Base-by-base conservation (phyloP, 2,113 vertebrate genomes). In the Xenus cinereus region DNA sequence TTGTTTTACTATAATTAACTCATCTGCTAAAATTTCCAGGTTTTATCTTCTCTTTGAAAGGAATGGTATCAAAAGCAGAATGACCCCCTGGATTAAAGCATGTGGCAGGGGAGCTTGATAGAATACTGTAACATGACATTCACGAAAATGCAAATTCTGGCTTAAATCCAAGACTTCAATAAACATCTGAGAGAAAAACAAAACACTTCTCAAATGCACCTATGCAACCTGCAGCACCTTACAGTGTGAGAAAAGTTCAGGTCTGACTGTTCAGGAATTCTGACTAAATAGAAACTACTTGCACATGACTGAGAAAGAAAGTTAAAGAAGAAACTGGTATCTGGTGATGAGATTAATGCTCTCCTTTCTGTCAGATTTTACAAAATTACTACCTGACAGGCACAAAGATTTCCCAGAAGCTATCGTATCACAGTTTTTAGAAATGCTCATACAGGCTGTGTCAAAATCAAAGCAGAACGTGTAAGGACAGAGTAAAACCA, bases 261-360 rank as follows among this genome's bases (percentile, higher is more conserved):
- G 57, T 96, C 68, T 96, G 93, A 96, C 77, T 93, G 69, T 82
- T 95, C 39, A 94, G 66, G 77, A 94, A 66, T 95, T 96, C 73
- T 73, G 84, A 91, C 53, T 86, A 86, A 84, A 87, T 41, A 84
- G 84, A 90, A 93, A 64, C 43, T 63, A 24, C 48, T 68, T 76
- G 53, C 33, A 60, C 32, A 57, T 84, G 68, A 93, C 78, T 87
- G 87, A 87, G 57, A 96, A 96, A 93, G 82, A 92, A 88, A 95
- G 75, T 28, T 91, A 45, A 73, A 93, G 56, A 86, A 74, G 53
- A 87, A 84, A 60, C 54, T 69, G 35, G 8, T 79, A 60, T 20
- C 60, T 94, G 46, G 17, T 87, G 41, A 60, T 83, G 84, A 92
- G 77, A 51, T 73, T 77, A 72, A 43, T 35, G 37, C 7, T 41